Evolutionary conservation across 1,140 invertebrate species (phyloP).

Genomic region (Leptestheria dahalacensis): DNA sequence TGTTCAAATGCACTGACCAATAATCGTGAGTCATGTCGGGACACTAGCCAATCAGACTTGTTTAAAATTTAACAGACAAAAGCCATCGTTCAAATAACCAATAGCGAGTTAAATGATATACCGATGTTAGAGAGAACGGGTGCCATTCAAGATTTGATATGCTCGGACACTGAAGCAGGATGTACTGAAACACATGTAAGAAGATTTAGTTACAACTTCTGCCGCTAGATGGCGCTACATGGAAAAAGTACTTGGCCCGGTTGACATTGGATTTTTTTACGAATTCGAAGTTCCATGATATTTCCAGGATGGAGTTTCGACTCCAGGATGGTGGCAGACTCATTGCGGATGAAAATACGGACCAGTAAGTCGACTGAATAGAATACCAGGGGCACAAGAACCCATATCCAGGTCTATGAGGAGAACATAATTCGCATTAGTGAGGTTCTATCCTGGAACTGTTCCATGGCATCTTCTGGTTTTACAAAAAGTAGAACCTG

Average conservation of each 20-base stretch:
- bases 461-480: too few relatives aligned
- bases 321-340: neutral
- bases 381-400: slow-evolving; percentile 3
- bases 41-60: neutral
- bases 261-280: neutral
- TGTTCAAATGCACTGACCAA: slow-evolving; percentile 8
- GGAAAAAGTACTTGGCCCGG: slow-evolving; percentile 10
- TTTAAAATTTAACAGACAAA: too few relatives aligned
- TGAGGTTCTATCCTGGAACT: too few relatives aligned
- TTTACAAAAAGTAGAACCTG: too few relatives aligned
- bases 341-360: neutral
- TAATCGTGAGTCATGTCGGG: slow-evolving; percentile 7
- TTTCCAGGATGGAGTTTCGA: slow-evolving; percentile 7
- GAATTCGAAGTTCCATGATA: slow-evolving; percentile 13
- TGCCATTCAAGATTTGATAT: slow-evolving; percentile 16
- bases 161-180: slow-evolving; percentile 10
- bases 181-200: neutral
- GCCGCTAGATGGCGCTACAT: too few relatives aligned
- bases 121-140: slow-evolving; percentile 11
- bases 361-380: slow-evolving; percentile 1
- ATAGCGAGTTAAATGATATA: neutral
- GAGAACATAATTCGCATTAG: too few relatives aligned
- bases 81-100: too few relatives aligned
- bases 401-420: slow-evolving; percentile 14
- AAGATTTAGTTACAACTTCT: neutral